These are phyloP conservation scores for Stenotaenia linearis DNA, from an alignment of 2,888 invertebrate species.

Conservation along the genomic window DNA sequence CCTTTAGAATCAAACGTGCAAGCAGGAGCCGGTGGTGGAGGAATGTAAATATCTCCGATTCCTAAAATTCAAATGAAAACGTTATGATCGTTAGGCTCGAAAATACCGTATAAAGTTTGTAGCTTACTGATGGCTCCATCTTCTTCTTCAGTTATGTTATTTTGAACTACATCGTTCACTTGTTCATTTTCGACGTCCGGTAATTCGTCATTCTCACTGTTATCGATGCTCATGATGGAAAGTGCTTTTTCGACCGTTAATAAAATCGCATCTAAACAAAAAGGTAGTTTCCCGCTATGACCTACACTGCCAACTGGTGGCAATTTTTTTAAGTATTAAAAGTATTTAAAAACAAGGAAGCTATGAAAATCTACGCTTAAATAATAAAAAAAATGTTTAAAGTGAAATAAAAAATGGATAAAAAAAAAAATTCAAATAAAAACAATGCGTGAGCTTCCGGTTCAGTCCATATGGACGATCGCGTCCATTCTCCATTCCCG, in stretches of 20 bases:
- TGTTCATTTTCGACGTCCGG: not conserved
- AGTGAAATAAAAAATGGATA: too few species aligned
- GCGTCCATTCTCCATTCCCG: too few species aligned
- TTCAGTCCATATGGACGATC: too few species aligned
- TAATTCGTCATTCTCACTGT: not conserved
- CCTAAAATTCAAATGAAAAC: slow-evolving; percentile 18
- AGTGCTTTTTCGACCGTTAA: too few species aligned
- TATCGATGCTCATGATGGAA: not conserved
- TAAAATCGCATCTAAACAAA: too few species aligned
- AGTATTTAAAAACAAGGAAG: too few species aligned
- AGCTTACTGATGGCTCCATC: not conserved
- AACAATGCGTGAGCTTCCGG: too few species aligned
- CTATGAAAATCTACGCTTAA: too few species aligned
- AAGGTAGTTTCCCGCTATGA: not conserved
- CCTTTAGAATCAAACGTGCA: slow-evolving; percentile 67
- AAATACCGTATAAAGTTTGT: not conserved
- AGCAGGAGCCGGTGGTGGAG: slow-evolving; percentile 59
- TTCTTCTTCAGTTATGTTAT: not conserved
- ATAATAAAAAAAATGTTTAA: too few species aligned
- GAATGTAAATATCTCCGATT: slow-evolving; percentile 77
- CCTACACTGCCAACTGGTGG: too few species aligned
- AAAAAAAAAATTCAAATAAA: too few species aligned
- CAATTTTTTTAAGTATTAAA: too few species aligned
- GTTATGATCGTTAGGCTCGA: not conserved
- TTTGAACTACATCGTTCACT: not conserved